Evolutionary conservation across 1,140 invertebrate genomes (phyloP), one percentile per base, ranked within the genome.

Genomic region (Eupristina koningsbergeri): DNA sequence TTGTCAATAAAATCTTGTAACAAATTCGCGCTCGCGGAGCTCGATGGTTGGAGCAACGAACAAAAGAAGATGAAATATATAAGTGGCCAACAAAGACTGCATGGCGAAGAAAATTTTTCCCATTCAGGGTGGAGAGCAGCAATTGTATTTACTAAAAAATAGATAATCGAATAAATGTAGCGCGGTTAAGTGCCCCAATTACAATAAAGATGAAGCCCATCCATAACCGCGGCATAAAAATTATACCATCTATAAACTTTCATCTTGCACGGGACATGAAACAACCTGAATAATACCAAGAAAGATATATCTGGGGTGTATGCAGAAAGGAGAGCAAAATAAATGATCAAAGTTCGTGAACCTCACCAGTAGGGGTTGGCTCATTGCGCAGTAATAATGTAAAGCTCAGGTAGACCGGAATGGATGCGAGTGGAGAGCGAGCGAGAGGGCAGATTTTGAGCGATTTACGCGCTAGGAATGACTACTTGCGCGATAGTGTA

Each of bases 221-320:
- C 58, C 17, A 50, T 53, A 64, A 84, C 77, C 83, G 47, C 83
- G 71, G 29, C 15, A 84, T 84, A 79, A 84, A 84, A 84, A 84
- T 84, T 84, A 84, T 84, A 84, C 53, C 76, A 74, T 58, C 83
- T 80, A 84, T 84, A 84, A 84, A 80, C 39, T 76, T 80, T 80
- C 77, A 45, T 75, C 34, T 76, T 80, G 31, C 34, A 47, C 71
- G 71, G 71, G 58, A 74, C 36, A 58, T 73, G 58, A 53, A 69
- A 36, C 61, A 47, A 36, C 71, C 39, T 76, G 83, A 84, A 84
- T 74, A 64, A 74, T 50, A 45, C 63, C 22, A 36, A 47, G 75
- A 79, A 74, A 67, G 71, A 29, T 64, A 53, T 31, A 67, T n/a
- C 22, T 31, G 26, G 1, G 26, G 41, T 45, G 29, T 15, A 47